Conservation (phyloP, 92 coral and sea anemone genomes). For the Porites lobata region DNA sequence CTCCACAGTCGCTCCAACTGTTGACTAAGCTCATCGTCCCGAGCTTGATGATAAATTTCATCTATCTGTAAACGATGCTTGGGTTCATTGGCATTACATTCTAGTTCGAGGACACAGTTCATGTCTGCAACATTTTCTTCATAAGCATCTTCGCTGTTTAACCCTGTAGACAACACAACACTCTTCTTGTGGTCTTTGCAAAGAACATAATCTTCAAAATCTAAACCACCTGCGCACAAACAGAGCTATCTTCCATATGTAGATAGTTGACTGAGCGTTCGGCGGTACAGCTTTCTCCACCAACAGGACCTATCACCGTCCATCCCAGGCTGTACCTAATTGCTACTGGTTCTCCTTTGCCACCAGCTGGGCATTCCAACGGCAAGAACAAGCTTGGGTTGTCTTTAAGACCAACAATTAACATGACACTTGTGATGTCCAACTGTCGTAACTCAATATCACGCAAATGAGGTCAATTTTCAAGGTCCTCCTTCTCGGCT, state of each 20-base stretch:
- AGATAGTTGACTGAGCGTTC: too few species aligned
- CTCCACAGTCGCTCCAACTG: slow-evolving; percentile 58
- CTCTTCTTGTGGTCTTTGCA: neutral
- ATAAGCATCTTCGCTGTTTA: neutral
- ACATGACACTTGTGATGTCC: slow-evolving; percentile 42
- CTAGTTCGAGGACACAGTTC: neutral
- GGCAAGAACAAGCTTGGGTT: slow-evolving; percentile 68
- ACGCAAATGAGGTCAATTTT: slow-evolving; percentile 48
- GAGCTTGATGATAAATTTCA: too few species aligned
- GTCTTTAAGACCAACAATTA: slow-evolving; percentile 54
- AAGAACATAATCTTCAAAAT: neutral
- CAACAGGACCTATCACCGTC: slow-evolving; percentile 4
- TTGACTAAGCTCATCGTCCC: too few species aligned
- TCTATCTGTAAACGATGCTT: neutral
- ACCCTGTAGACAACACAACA: neutral
- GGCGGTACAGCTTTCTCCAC: too few species aligned
- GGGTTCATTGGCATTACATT: neutral
- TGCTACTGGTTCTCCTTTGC: slow-evolving; percentile 13
- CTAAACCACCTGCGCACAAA: too few species aligned
- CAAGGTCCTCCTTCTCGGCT: slow-evolving; percentile 49
- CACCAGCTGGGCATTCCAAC: slow-evolving; percentile 48
- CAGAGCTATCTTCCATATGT: too few species aligned
- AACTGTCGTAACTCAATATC: slow-evolving; percentile 44
- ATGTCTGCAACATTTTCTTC: neutral
- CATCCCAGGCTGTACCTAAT: neutral